Percentiles rank a stretch among this genome's conserved stretches.
These are phyloP conservation scores for Pholis gunnellus DNA, from an alignment of 2,113 vertebrate species.

Conservation along the genomic window DNA sequence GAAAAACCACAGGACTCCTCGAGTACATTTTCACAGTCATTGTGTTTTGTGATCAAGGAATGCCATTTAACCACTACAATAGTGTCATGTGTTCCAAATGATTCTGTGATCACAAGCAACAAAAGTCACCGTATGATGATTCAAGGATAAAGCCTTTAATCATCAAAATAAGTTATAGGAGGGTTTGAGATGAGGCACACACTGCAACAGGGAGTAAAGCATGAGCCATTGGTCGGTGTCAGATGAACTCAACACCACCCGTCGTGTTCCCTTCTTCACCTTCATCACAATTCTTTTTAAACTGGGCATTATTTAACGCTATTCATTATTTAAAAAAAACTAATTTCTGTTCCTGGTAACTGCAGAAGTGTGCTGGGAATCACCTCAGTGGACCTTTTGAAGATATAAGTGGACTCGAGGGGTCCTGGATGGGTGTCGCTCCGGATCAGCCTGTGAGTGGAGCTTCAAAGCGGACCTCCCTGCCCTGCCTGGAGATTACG, in stretches of 20 bases:
- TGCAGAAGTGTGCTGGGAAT: not conserved
- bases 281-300: not conserved
- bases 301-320: not conserved
- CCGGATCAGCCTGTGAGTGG: conserved; percentile 34
- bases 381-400: not conserved
- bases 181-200: no score
- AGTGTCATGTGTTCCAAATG: not conserved
- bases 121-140: not conserved
- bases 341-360: not conserved
- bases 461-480: conserved; percentile 72
- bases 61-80: not conserved
- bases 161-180: no score
- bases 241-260: not conserved
- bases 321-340: not conserved
- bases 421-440: conserved; percentile 58
- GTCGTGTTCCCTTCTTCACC: not conserved
- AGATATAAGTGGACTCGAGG: conserved; percentile 8
- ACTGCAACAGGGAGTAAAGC: no score
- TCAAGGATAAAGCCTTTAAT: not conserved
- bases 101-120: not conserved
- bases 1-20: conserved; percentile 13
- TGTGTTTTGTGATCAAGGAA: not conserved
- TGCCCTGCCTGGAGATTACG: conserved; percentile 62
- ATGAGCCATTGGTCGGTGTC: not conserved
- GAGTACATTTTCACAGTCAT: not conserved